A percentile compares a stretch with the other conserved stretches of the same genome.
Conservation (phyloP, 2,797 vertebrate genomes). For the Cynodonichthys magdalenae region DNA sequence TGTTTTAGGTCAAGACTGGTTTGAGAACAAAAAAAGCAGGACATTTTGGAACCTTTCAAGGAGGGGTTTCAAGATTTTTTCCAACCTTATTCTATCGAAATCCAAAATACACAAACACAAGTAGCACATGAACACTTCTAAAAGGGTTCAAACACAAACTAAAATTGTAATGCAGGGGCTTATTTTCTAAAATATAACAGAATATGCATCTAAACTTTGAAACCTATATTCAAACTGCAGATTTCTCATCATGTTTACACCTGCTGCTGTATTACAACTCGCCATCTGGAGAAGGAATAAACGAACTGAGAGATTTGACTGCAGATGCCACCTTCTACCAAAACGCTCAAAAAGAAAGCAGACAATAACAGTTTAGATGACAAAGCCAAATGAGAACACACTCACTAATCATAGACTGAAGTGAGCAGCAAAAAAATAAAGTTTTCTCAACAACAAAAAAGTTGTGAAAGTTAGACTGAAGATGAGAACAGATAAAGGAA, state of each 20-base stretch:
- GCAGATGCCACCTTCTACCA: background rate
- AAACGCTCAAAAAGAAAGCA: conserved; percentile 7
- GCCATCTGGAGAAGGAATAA: background rate
- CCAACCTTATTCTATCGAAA: too few relatives aligned
- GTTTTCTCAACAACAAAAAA: background rate
- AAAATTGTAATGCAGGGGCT: too few relatives aligned
- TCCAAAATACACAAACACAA: too few relatives aligned
- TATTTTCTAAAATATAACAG: background rate
- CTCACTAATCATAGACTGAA: conserved; percentile 8
- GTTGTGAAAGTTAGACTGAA: conserved; percentile 15
- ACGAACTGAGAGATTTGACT: background rate
- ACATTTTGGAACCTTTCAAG: too few relatives aligned
- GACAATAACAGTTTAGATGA: conserved; percentile 19
- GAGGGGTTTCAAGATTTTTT: too few relatives aligned
- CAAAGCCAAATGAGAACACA: background rate
- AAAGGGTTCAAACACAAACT: background rate
- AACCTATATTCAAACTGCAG: background rate
- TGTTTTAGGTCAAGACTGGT: too few relatives aligned
- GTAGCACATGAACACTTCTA: background rate
- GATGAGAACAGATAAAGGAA: conserved; percentile 11
- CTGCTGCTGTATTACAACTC: background rate
- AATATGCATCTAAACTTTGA: background rate
- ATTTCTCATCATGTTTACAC: background rate
- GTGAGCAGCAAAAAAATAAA: conserved; percentile 1
- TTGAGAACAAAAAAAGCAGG: too few relatives aligned